phyloP scores from a whole-genome alignment of 64 coral and sea anemone genomes.

The Cladopsammia gracilis region DNA sequence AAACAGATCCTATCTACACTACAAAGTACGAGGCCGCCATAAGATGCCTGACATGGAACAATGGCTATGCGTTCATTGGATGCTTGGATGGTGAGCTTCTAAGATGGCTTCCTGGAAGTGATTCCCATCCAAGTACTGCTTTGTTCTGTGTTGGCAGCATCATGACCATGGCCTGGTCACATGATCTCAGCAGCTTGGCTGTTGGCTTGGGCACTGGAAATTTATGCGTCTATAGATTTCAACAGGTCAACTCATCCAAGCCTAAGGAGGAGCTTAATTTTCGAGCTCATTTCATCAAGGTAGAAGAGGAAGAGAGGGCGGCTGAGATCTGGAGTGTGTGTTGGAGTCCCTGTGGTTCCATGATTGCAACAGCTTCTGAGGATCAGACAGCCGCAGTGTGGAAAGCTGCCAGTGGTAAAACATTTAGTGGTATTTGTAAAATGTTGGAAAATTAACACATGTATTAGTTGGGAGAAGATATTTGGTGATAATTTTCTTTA shows the following conservation, averaged over 20 bases:
- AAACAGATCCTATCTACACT: slow-evolving; percentile 44
- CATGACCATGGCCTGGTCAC: slow-evolving; percentile 78
- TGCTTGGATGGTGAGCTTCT: slow-evolving; percentile 77
- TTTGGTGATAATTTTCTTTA: no score
- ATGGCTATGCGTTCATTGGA: slow-evolving; percentile 74
- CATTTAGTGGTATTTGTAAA: background rate
- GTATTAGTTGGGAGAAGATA: background rate
- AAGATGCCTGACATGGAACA: slow-evolving; percentile 82
- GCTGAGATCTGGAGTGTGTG: slow-evolving; percentile 94
- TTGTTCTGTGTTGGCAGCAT: slow-evolving; percentile 75
- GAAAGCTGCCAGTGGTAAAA: slow-evolving; percentile 73
- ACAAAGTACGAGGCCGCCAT: slow-evolving; percentile 62
- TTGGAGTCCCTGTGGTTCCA: slow-evolving; percentile 90
- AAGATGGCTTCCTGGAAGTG: slow-evolving; percentile 64
- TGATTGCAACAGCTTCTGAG: slow-evolving; percentile 95
- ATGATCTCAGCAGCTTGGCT: slow-evolving; percentile 69
- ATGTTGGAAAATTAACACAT: no score
- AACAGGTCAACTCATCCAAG: slow-evolving; percentile 3
- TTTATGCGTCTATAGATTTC: slow-evolving; percentile 68
- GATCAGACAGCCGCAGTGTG: slow-evolving; percentile 91
- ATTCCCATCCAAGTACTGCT: background rate
- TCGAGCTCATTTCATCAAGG: slow-evolving; percentile 66
- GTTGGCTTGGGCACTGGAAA: slow-evolving; percentile 88
- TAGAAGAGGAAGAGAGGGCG: slow-evolving; percentile 21
- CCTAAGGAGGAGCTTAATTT: slow-evolving; percentile 73